A percentile compares a stretch with the other conserved stretches of the same genome.
Conservation (phyloP, 2,888 invertebrate genomes). For the Dasypolia templi region DNA sequence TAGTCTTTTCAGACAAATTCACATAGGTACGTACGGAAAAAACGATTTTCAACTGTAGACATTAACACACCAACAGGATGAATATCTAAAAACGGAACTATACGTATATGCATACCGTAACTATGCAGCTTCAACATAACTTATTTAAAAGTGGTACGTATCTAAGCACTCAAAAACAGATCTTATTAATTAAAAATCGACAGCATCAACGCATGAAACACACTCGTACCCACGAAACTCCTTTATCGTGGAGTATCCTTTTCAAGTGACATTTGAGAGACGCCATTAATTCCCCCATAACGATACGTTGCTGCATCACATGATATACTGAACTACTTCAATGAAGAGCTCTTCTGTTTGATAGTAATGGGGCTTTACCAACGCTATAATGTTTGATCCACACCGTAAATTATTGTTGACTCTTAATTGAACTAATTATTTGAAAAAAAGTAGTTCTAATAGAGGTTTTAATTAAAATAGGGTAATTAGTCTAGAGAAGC, state of each 20-base stretch:
- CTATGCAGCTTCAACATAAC: too few species aligned
- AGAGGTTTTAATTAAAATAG: constrained; percentile 31
- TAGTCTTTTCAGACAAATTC: not conserved
- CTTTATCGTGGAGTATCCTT: constrained; percentile 67
- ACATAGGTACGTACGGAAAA: not conserved
- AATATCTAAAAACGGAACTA: not conserved
- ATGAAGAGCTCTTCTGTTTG: constrained; percentile 62
- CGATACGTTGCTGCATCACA: constrained; percentile 64
- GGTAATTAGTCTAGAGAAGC: constrained; percentile 37
- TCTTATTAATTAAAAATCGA: constrained; percentile 19
- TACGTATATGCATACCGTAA: not conserved
- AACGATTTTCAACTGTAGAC: not conserved
- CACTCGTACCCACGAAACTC: constrained; percentile 27
- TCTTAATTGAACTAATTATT: constrained; percentile 16
- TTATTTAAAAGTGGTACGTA: too few species aligned
- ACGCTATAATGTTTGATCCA: constrained; percentile 12
- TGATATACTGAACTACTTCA: constrained; percentile 63
- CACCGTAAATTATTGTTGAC: constrained; percentile 16
- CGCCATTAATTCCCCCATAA: constrained; percentile 72
- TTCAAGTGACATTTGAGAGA: constrained; percentile 72
- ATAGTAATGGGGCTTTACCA: constrained; percentile 39
- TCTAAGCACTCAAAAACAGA: constrained; percentile 16
- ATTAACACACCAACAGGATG: not conserved
- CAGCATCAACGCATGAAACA: constrained; percentile 22
- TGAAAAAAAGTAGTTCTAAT: constrained; percentile 25